Percentiles rank a stretch among this genome's conserved stretches.
Evolutionary conservation across 2,888 invertebrate genomes (phyloP).

Genomic region (Amphipoea oculea): DNA sequence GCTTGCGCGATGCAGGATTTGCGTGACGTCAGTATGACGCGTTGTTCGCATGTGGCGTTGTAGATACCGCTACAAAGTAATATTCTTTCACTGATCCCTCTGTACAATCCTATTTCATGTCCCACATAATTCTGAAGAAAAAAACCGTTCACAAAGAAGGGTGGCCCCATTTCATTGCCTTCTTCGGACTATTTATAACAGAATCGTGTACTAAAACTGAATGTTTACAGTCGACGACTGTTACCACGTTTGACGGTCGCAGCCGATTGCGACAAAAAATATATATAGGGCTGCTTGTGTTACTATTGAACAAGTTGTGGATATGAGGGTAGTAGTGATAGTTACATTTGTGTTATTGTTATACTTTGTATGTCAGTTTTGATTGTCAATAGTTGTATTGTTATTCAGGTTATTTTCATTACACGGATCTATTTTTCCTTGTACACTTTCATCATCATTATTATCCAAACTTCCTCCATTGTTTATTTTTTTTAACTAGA

Average conservation of each 20-base stretch:
- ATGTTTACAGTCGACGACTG: conserved; percentile 66
- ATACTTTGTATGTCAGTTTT: background rate
- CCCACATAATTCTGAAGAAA: conserved; percentile 50
- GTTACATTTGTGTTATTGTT: conserved; percentile 8
- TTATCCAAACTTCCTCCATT: background rate
- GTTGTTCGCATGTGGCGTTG: no score
- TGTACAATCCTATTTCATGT: conserved; percentile 26
- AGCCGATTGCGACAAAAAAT: conserved; percentile 60
- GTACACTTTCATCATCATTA: background rate
- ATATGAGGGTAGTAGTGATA: conserved; percentile 14
- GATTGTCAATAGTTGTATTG: background rate
- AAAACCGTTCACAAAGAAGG: conserved; percentile 61
- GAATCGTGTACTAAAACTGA: conserved; percentile 67
- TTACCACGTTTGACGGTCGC: conserved; percentile 58
- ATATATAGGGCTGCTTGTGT: conserved; percentile 59
- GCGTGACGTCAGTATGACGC: no score
- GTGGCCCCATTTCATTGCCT: conserved; percentile 64
- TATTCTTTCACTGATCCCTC: conserved; percentile 35
- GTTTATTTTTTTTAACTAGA: background rate
- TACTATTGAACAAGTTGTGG: conserved; percentile 29
- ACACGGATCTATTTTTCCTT: conserved; percentile 14
- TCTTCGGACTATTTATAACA: conserved; percentile 70
- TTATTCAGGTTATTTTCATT: conserved; percentile 16
- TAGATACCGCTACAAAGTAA: background rate
- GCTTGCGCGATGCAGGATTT: no score